Conservation (phyloP, 2,797 vertebrate genomes). For the Myripristis jacobus region DNA sequence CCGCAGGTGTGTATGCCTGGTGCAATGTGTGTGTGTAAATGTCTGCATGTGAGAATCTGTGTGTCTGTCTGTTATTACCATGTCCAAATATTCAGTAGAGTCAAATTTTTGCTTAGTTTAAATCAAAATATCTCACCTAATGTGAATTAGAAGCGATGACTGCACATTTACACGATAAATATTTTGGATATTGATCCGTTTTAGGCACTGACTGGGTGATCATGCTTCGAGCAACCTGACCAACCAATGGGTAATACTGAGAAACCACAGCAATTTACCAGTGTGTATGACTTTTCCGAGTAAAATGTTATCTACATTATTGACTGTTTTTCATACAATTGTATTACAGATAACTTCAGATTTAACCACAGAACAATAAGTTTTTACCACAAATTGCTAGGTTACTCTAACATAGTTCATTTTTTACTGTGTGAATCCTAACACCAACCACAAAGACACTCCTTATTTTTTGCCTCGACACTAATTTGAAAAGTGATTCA, state of each 20-base stretch:
- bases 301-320: slow-evolving; percentile 57
- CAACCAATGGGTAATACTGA: slow-evolving; percentile 61
- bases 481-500: slow-evolving; percentile 53
- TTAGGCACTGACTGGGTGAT: slow-evolving; percentile 75
- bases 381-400: slow-evolving; percentile 63
- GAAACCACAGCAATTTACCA: slow-evolving; percentile 55
- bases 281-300: slow-evolving; percentile 45
- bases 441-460: slow-evolving; percentile 66
- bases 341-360: slow-evolving; percentile 50
- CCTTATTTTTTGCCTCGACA: slow-evolving; percentile 31
- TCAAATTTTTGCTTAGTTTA: slow-evolving; percentile 40
- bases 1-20: slow-evolving; percentile 37
- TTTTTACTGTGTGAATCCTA: slow-evolving; percentile 49
- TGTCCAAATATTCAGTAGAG: slow-evolving; percentile 48
- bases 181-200: slow-evolving; percentile 59
- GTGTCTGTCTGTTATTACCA: slow-evolving; percentile 29
- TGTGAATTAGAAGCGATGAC: slow-evolving; percentile 44
- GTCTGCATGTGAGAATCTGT: slow-evolving; percentile 40
- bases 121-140: slow-evolving; percentile 22
- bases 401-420: slow-evolving; percentile 51
- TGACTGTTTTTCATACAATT: slow-evolving; percentile 42
- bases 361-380: slow-evolving; percentile 70
- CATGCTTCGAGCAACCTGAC: slow-evolving; percentile 36
- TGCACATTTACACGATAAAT: slow-evolving; percentile 61
- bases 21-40: neutral